A percentile compares a stretch with the other conserved stretches of the same genome.
These are phyloP conservation scores for Rhabdophis nuchalis DNA, from an alignment of 2,797 vertebrate genomes.

Conservation along the genomic window DNA sequence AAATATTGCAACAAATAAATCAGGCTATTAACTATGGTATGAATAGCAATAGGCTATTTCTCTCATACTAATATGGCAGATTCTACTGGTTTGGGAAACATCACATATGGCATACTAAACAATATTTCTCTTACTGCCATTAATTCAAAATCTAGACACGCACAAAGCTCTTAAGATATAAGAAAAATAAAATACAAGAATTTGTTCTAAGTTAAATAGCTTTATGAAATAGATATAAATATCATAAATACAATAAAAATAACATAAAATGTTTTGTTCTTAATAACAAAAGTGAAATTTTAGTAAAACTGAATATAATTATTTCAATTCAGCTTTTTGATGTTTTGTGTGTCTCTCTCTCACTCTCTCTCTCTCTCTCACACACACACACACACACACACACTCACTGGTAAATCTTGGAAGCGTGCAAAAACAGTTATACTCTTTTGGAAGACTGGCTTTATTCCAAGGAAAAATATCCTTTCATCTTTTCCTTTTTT, in stretches of 20 bases:
- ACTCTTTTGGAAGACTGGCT: slow-evolving; percentile 37
- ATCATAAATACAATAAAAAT: background rate
- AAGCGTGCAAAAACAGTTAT: slow-evolving; percentile 18
- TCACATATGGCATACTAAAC: background rate
- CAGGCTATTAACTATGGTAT: background rate
- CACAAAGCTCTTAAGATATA: background rate
- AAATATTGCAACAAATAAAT: background rate
- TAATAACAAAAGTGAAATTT: background rate
- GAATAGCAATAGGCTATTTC: background rate
- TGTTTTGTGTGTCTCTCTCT: slow-evolving; percentile 6
- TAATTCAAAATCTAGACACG: background rate
- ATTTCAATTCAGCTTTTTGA: background rate
- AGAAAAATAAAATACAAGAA: background rate
- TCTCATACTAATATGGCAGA: background rate
- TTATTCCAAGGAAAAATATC: slow-evolving; percentile 29
- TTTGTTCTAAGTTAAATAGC: background rate
- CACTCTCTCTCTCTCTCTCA: slow-evolving; percentile 25
- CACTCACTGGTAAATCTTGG: slow-evolving; percentile 8
- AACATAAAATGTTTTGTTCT: background rate
- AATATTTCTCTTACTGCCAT: background rate
- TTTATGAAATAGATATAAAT: background rate
- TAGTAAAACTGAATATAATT: background rate
- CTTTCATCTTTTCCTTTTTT: slow-evolving; percentile 51
- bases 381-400: background rate
- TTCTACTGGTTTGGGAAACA: background rate